A percentile compares a stretch with the other conserved stretches of the same genome.
phyloP scores from a whole-genome alignment of 2,113 vertebrate species.

The Cinclus mexicanus region DNA sequence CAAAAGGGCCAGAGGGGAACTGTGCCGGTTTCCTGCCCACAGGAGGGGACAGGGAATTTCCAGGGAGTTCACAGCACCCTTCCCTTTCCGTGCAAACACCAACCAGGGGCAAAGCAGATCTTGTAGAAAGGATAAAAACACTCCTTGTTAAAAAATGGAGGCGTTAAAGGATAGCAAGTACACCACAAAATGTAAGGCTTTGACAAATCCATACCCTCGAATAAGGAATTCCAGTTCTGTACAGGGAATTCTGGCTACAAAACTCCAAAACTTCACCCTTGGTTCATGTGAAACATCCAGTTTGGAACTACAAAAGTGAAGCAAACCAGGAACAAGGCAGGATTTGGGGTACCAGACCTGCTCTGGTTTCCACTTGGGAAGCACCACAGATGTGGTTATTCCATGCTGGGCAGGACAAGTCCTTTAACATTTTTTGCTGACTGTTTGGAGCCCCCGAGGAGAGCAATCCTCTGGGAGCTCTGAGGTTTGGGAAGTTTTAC shows the following conservation, averaged over 20 bases:
- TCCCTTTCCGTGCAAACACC: conserved; percentile 60
- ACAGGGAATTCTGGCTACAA: conserved; percentile 56
- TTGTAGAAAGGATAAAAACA: conserved; percentile 73
- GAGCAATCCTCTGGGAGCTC: not conserved
- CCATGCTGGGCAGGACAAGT: not conserved
- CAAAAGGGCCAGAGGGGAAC: not conserved
- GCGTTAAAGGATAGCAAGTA: conserved; percentile 52
- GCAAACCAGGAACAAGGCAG: not conserved
- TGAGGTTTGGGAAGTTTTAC: not conserved
- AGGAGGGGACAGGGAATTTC: not conserved
- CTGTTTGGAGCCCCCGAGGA: not conserved
- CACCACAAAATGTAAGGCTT: conserved; percentile 63
- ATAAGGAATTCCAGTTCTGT: conserved; percentile 28
- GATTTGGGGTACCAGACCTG: not conserved
- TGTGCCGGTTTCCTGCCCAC: conserved; percentile 55
- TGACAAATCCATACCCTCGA: conserved; percentile 43
- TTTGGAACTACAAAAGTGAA: not conserved
- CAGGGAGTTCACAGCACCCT: conserved; percentile 31
- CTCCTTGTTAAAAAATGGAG: conserved; percentile 67
- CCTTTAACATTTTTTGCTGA: not conserved
- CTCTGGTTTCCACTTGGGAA: not conserved
- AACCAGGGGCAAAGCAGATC: conserved; percentile 45
- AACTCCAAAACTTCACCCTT: not conserved
- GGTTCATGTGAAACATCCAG: not conserved
- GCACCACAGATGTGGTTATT: not conserved